Evolutionary conservation across 2,888 invertebrate genomes (phyloP), one percentile per base, ranked within the genome.

Genomic region (Lasioglossum lativentre): DNA sequence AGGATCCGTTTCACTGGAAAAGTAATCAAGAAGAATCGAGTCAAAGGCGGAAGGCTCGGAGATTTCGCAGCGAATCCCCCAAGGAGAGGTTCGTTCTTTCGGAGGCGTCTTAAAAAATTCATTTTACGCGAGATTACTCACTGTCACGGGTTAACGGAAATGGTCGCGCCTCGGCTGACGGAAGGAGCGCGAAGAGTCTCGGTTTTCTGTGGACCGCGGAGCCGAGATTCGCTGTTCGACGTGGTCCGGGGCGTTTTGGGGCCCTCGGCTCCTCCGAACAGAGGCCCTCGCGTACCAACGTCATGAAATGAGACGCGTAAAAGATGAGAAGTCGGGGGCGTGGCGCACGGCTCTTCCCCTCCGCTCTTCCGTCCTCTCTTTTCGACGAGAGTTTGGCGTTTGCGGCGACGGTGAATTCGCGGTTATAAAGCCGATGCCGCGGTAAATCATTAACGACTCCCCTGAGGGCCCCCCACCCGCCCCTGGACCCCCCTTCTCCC

Each of bases 281-380:
- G 59, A 70, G 86, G 85, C 87, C 85, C 84, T 86, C 85, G 71
- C 86, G 88, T 83, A 86, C 86, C 88, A 82, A 86, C 88, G 87
- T 90, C 91, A 87, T 79, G 85, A 85, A 86, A 92, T 90, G 92
- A 90, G 92, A 92, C 90, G 92, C 89, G 91, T 89, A 92, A 91
- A 92, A 92, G 88, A 92, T 92, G 92, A 92, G 92, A 92, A 90
- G 90, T 91, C 86, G 92, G 89, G 90, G 92, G 92, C 92, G 92
- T 92, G 92, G 89, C 90, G 73, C 74, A 72, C 59, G 76, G n/a
- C 27, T 79, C 76, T 78, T 80, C 66, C 66, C 56, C 82, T 66
- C 27, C 70, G 40, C 72, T 66, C 85, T 74, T 63, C 59, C 63
- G 47, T 74, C 70, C 75, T 75, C 73, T 66, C 80, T 40, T 63